Base-by-base conservation (phyloP, 2,797 vertebrate species). In the Podarcis siculus region DNA sequence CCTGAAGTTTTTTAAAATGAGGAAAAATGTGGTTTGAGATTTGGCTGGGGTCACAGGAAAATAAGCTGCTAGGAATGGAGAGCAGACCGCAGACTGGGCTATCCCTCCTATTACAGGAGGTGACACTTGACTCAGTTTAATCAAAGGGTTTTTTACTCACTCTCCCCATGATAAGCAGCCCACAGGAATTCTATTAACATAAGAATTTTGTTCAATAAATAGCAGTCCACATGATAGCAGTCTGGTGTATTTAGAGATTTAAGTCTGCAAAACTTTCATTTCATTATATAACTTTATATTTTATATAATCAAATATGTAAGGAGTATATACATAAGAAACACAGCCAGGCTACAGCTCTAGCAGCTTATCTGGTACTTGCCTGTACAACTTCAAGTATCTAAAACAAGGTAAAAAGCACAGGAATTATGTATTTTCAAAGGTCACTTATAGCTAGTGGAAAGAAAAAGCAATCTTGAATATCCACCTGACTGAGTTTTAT, bases 11-110 rank as follows among this genome's bases (percentile, higher is more conserved):
- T 66, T 17, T 90, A 79, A 61, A 75, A 82, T 66, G 85, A 39
- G 85, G 61, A 90, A 94, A 89, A 90, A 61, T 69, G 89, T 92
- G 90, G 93, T 91, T 92, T 94, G 88, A 94, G 49, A 55, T 93
- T 95, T 94, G 91, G 92, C 91, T 90, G 88, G 84, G 90, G 79
- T 80, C 19, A 4, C 19, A 35, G 35, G 83, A 91, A 42, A 86
- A 89, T 88, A 92, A 94, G 92, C 91, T 91, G 89, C 89, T 86
- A 79, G 89, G 93, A 93, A 89, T 88, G 93, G 89, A 0, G 85
- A 91, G 92, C 86, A 86, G 90, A 81, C 93, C 92, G 9, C 92
- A 94, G 93, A 89, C 92, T 21, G 55, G 42, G 89, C 92, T 94
- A 66, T 88, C 90, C 55, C 91, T 76, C 71, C 85, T 91, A 91